Evolutionary conservation across 2,113 vertebrate genomes (phyloP).

Genomic region (Nesospiza acunhae): DNA sequence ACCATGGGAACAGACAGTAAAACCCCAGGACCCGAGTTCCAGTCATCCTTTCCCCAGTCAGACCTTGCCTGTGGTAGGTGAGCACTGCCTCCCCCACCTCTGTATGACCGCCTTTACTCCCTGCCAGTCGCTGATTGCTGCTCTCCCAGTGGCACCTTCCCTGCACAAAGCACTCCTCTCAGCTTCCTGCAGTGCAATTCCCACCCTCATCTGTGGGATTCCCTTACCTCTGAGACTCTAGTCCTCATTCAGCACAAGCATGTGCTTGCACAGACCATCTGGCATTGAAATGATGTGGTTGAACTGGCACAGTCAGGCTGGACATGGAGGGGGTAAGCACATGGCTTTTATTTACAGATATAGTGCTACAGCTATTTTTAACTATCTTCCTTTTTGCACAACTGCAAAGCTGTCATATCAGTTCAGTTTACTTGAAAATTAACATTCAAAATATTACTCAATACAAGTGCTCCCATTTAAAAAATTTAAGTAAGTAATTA

Average conservation of each 20-base stretch:
- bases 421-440: neutral
- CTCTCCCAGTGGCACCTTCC: neutral
- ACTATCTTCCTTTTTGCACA: neutral
- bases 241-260: neutral
- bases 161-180: neutral
- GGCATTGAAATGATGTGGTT: neutral
- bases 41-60: neutral
- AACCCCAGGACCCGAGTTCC: neutral
- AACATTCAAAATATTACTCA: neutral
- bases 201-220: neutral
- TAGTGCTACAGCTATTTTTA: neutral
- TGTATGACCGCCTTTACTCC: neutral
- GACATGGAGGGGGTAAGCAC: neutral
- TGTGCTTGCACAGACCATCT: neutral
- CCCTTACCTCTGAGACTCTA: neutral
- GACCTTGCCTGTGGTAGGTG: neutral
- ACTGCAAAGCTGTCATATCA: neutral
- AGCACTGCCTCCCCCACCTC: neutral
- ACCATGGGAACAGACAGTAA: neutral
- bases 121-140: rapidly evolving
- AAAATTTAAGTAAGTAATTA: neutral
- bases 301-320: neutral
- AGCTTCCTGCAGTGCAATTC: neutral
- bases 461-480: neutral
- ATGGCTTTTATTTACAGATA: neutral